Evolutionary conservation across 2,113 vertebrate genomes (phyloP).

Genomic region (Petaurus breviceps): DNA sequence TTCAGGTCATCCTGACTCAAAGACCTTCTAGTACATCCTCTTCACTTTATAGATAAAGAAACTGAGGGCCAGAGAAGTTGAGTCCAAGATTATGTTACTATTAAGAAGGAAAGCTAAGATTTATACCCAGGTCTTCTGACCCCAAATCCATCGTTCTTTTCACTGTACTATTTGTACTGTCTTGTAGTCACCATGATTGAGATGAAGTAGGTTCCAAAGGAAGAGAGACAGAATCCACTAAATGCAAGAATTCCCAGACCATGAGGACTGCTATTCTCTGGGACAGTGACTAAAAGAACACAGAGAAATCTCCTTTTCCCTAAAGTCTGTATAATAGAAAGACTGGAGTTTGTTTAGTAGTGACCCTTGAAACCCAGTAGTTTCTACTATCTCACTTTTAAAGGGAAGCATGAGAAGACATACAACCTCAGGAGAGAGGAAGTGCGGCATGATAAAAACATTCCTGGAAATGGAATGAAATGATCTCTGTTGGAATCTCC

Average conservation of each 20-base stretch:
- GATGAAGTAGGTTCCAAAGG: neutral
- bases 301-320: neutral
- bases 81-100: neutral
- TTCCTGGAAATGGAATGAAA: neutral
- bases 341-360: neutral
- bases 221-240: neutral
- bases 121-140: neutral
- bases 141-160: neutral
- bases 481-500: neutral
- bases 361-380: neutral
- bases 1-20: neutral
- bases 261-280: neutral
- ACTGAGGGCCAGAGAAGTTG: neutral
- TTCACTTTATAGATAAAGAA: neutral
- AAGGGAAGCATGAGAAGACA: neutral
- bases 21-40: neutral
- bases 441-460: neutral
- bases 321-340: neutral
- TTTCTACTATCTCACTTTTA: neutral
- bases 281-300: neutral
- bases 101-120: neutral
- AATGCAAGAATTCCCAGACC: neutral
- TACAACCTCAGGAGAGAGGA: neutral
- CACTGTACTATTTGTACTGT: neutral
- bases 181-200: neutral